phyloP scores from a whole-genome alignment of 2,113 vertebrate species.

The Oostethus manadensis region DNA sequence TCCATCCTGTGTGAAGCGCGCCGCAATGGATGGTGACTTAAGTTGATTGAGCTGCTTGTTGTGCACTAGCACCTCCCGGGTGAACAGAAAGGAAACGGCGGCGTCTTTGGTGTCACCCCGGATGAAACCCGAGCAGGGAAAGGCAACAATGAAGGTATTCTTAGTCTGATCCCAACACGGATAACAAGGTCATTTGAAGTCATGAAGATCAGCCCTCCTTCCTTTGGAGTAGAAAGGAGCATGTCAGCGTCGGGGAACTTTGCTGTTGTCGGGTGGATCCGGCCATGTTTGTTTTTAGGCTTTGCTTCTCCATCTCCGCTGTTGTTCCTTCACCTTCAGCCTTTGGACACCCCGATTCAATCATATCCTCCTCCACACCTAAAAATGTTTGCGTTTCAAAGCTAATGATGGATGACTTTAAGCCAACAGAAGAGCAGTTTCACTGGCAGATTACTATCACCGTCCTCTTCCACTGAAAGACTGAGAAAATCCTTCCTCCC shows the following conservation, averaged over 20 bases:
- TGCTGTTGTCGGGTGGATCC: slow-evolving; percentile 30
- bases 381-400: too few relatives aligned
- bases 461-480: too few relatives aligned
- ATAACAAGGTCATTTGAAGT: slow-evolving; percentile 58
- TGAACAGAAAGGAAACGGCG: slow-evolving; percentile 10
- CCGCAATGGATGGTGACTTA: too few relatives aligned
- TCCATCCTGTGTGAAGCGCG: too few relatives aligned
- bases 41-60: neutral
- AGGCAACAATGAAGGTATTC: slow-evolving; percentile 45
- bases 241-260: slow-evolving; percentile 30
- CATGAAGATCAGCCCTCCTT: slow-evolving; percentile 14
- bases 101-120: slow-evolving; percentile 19
- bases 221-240: slow-evolving; percentile 35
- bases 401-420: too few relatives aligned
- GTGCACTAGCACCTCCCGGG: neutral
- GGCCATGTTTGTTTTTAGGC: slow-evolving; percentile 41
- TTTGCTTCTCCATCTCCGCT: slow-evolving; percentile 44
- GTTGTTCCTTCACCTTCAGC: slow-evolving; percentile 57
- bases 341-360: slow-evolving; percentile 4
- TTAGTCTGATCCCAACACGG: slow-evolving; percentile 48
- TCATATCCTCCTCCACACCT: too few relatives aligned
- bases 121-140: slow-evolving; percentile 49
- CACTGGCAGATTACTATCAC: too few relatives aligned
- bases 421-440: too few relatives aligned
- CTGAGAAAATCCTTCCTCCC: too few relatives aligned